Evolutionary conservation across 2,888 invertebrate species (phyloP).

Genomic region (Nipponacmea schrenckii): DNA sequence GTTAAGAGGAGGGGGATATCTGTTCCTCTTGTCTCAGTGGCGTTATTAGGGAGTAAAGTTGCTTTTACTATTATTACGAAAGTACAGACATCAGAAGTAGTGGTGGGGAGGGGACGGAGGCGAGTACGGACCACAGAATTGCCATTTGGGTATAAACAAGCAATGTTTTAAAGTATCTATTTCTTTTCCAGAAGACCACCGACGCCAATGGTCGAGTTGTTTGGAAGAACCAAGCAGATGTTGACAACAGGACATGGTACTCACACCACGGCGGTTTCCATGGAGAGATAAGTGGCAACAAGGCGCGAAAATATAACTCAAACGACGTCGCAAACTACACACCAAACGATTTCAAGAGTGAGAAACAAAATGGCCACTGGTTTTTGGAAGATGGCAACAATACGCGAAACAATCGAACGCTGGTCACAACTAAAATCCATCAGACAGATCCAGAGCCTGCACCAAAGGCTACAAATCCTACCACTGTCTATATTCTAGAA

Average conservation of each 20-base stretch:
- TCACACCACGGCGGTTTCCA: background rate
- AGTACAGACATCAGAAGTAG: too few species aligned
- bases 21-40: too few species aligned
- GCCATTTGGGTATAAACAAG: too few species aligned
- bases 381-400: background rate
- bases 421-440: background rate
- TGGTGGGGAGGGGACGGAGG: too few species aligned
- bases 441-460: background rate
- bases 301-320: background rate
- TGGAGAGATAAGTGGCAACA: background rate
- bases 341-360: background rate
- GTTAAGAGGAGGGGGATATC: too few species aligned
- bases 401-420: background rate
- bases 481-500: background rate
- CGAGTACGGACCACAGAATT: too few species aligned
- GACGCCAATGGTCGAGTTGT: background rate
- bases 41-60: too few species aligned
- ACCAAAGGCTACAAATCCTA: background rate
- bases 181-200: background rate
- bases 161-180: too few species aligned
- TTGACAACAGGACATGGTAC: background rate
- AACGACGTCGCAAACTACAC: background rate
- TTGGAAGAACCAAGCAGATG: background rate
- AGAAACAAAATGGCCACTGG: conserved; percentile 4
- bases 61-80: too few species aligned